Conservation (phyloP, 2,888 invertebrate genomes). For the Eilema caniola region DNA sequence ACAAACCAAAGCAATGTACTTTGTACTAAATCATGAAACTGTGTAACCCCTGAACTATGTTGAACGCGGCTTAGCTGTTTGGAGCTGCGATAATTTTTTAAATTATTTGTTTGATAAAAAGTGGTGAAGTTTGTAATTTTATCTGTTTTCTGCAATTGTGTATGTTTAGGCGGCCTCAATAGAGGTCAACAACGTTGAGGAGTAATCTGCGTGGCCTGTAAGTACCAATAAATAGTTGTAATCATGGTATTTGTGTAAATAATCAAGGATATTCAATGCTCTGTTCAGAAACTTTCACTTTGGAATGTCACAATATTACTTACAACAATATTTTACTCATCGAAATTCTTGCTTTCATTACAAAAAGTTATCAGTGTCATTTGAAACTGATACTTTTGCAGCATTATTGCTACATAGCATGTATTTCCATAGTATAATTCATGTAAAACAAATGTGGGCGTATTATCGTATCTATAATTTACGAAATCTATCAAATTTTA, state of each 20-base stretch:
- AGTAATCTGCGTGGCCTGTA: slow-evolving; percentile 36
- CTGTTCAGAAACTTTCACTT: slow-evolving; percentile 40
- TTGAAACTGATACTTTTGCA: not conserved
- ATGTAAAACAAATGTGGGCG: not conserved
- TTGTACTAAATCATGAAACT: not conserved
- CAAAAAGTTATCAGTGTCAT: not conserved
- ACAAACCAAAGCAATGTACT: slow-evolving; percentile 19
- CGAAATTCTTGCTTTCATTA: not conserved
- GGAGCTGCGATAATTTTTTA: slow-evolving; percentile 21
- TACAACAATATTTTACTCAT: not conserved
- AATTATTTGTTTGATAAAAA: slow-evolving; percentile 30
- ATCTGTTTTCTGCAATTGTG: slow-evolving; percentile 53
- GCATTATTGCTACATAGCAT: not conserved
- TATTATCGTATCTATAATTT: not conserved
- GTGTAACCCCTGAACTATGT: slow-evolving; percentile 13
- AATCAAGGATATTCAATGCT: not conserved
- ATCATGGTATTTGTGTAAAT: slow-evolving; percentile 16
- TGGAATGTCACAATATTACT: slow-evolving; percentile 1
- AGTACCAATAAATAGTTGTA: slow-evolving; percentile 37
- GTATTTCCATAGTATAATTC: not conserved
- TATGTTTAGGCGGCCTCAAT: slow-evolving; percentile 66
- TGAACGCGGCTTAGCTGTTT: slow-evolving; percentile 12
- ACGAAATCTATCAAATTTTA: too few relatives aligned
- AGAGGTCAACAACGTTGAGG: slow-evolving; percentile 67
- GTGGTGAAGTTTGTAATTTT: slow-evolving; percentile 46